Conservation (phyloP, 2,797 vertebrate species). For the Lacerta bilineata region DNA sequence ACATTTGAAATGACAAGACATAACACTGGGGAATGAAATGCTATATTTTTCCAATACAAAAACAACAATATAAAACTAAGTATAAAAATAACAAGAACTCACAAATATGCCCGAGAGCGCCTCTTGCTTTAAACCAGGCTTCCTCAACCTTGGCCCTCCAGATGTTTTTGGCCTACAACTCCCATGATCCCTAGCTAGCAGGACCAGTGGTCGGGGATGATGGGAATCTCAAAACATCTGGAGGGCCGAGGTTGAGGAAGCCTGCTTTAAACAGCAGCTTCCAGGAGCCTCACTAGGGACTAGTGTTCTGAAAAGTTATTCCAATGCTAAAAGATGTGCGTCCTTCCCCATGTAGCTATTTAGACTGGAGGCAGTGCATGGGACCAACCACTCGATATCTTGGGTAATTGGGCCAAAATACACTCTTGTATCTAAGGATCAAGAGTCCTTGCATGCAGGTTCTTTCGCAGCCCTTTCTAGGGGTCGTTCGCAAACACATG, state of each 20-base stretch:
- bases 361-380: neutral
- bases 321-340: neutral
- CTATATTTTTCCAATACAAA: neutral
- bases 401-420: neutral
- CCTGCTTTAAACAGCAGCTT: neutral
- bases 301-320: neutral
- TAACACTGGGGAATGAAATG: constrained; percentile 18
- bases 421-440: neutral
- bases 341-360: neutral
- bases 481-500: no score
- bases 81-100: neutral
- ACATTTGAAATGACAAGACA: neutral
- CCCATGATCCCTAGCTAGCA: no score
- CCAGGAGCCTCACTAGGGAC: no score
- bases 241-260: no score
- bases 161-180: no score
- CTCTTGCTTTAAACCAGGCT: neutral
- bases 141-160: no score
- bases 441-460: neutral
- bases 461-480: neutral
- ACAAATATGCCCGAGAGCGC: neutral
- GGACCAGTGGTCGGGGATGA: no score
- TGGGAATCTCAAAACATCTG: no score
- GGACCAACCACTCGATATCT: no score
- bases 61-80: neutral